phyloP scores from a whole-genome alignment of 2,888 invertebrate genomes.

The Dasysyrphus albostriatus region DNA sequence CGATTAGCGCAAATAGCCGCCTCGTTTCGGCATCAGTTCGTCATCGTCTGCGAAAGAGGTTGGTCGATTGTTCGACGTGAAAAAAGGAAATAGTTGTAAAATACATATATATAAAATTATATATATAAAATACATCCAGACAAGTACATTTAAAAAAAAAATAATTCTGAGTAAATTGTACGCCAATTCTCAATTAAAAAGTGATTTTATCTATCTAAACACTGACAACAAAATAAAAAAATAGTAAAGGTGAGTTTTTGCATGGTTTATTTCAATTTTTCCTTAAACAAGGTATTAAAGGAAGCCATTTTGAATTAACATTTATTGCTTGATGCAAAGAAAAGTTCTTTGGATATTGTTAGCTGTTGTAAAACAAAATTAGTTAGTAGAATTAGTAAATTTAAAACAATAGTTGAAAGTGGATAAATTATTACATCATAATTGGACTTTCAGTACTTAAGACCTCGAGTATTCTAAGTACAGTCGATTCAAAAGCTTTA shows the following conservation, averaged over 20 bases:
- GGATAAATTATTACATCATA: neutral
- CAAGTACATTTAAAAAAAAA: constrained; percentile 47
- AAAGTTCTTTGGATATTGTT: neutral
- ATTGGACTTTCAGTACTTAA: neutral
- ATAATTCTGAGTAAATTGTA: constrained; percentile 53
- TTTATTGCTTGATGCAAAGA: neutral
- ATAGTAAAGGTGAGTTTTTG: constrained; percentile 56
- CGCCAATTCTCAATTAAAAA: constrained; percentile 49
- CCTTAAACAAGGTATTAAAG: neutral
- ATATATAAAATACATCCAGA: constrained; percentile 43
- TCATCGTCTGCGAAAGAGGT: constrained; percentile 63
- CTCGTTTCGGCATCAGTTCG: constrained; percentile 73
- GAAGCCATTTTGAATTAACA: constrained; percentile 30
- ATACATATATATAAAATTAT: constrained; percentile 2
- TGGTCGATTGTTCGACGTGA: constrained; percentile 59
- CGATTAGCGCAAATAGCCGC: constrained; percentile 55
- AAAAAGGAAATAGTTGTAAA: neutral
- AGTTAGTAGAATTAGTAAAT: neutral
- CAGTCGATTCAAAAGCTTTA: constrained; percentile 60
- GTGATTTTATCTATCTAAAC: constrained; percentile 33
- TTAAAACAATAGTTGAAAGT: neutral
- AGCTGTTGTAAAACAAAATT: neutral
- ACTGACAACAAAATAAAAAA: constrained; percentile 36
- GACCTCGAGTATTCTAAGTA: constrained; percentile 14
- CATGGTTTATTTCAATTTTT: neutral